These are phyloP conservation scores for Cyclina sinensis DNA, from an alignment of 1,140 invertebrate genomes.

Conservation along the genomic window DNA sequence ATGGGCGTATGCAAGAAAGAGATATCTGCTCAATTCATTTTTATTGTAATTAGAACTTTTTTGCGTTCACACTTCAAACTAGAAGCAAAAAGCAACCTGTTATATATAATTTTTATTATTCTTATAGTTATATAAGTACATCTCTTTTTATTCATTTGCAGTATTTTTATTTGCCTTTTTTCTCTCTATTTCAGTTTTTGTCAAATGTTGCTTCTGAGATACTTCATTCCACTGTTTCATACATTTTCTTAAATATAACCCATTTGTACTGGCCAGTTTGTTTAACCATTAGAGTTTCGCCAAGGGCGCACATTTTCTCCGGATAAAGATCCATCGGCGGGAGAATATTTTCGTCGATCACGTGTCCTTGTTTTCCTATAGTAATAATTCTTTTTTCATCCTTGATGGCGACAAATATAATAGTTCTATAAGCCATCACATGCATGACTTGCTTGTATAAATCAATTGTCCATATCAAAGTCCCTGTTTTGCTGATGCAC, in stretches of 20 bases:
- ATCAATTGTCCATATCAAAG: conserved; percentile 52
- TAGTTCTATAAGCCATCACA: conserved; percentile 16
- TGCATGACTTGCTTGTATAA: not conserved
- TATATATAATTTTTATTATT: too few relatives aligned
- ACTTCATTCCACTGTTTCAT: conserved; percentile 27
- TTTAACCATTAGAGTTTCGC: conserved; percentile 48
- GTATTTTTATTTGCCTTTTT: too few relatives aligned
- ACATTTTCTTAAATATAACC: conserved; percentile 58
- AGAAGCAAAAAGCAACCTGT: too few relatives aligned
- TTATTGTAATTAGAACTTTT: too few relatives aligned
- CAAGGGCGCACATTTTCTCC: conserved; percentile 6
- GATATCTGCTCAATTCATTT: too few relatives aligned
- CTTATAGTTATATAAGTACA: too few relatives aligned
- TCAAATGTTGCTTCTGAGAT: too few relatives aligned
- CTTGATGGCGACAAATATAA: conserved; percentile 33
- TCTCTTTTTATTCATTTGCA: too few relatives aligned
- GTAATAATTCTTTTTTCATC: conserved; percentile 48
- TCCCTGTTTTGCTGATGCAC: conserved; percentile 54
- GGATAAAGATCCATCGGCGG: conserved; percentile 46
- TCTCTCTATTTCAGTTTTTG: too few relatives aligned
- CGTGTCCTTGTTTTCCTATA: conserved; percentile 60
- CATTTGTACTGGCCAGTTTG: conserved; percentile 27
- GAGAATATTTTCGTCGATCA: conserved; percentile 57
- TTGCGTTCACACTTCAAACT: too few relatives aligned
- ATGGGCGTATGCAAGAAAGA: too few relatives aligned